Percentiles rank a stretch among this genome's conserved stretches.
phyloP scores from a whole-genome alignment of 2,797 vertebrate species.

The Amphiprion clarkii region DNA sequence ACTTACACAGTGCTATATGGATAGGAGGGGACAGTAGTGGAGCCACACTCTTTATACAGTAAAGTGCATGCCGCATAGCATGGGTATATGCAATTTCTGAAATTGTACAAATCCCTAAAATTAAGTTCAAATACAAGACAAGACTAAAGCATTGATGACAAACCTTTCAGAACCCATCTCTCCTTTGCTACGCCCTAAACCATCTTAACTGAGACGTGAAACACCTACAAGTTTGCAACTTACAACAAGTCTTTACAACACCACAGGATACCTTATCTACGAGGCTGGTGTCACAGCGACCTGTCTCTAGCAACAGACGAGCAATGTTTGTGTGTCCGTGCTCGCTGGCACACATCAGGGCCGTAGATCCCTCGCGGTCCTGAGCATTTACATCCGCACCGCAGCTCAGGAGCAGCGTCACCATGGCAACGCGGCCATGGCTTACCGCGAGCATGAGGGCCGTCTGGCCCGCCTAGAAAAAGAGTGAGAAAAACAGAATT shows the following conservation, averaged over 20 bases:
- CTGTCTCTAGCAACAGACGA: slow-evolving; percentile 89
- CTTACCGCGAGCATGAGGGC: slow-evolving; percentile 95
- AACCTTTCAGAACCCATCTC: background rate
- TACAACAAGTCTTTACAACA: background rate
- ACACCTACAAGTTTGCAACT: background rate
- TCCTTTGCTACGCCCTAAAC: background rate
- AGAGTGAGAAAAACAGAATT: slow-evolving; percentile 40
- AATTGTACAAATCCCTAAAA: background rate
- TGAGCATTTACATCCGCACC: slow-evolving; percentile 91
- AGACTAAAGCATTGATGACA: too few relatives aligned
- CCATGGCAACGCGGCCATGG: slow-evolving; percentile 94
- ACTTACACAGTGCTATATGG: too few relatives aligned
- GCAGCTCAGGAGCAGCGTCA: slow-evolving; percentile 90
- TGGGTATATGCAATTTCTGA: background rate
- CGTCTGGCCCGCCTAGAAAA: slow-evolving; percentile 89
- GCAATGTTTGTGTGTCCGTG: slow-evolving; percentile 91
- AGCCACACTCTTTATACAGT: background rate
- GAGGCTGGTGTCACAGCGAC: slow-evolving; percentile 86
- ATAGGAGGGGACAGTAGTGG: background rate
- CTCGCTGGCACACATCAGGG: slow-evolving; percentile 94
- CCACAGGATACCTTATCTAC: slow-evolving; percentile 88
- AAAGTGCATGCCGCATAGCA: too few relatives aligned
- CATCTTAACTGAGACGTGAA: background rate
- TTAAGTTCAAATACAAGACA: background rate
- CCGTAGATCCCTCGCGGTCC: slow-evolving; percentile 90